Conservation (phyloP, 2,797 vertebrate species). For the Macropodus opercularis region DNA sequence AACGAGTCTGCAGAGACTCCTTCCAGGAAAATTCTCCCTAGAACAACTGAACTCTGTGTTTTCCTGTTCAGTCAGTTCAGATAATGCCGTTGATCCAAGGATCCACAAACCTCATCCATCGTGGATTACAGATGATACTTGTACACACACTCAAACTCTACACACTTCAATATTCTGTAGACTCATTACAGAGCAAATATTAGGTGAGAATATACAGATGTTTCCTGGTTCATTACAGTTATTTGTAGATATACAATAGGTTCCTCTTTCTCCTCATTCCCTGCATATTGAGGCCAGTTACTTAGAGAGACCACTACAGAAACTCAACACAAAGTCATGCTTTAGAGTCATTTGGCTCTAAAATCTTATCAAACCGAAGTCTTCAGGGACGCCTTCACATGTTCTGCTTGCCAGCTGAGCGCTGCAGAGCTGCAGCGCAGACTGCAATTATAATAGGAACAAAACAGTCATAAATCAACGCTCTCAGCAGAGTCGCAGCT, state of each 20-base stretch:
- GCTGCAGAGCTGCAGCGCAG: slow-evolving; percentile 28
- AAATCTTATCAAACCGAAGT: slow-evolving; percentile 40
- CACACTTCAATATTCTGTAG: background rate
- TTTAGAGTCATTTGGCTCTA: slow-evolving; percentile 28
- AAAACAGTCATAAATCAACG: slow-evolving; percentile 75
- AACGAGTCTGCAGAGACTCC: slow-evolving; percentile 34
- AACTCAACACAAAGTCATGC: slow-evolving; percentile 26
- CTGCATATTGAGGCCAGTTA: background rate
- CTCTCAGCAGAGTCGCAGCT: slow-evolving; percentile 54
- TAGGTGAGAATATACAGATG: no score
- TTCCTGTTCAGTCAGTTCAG: slow-evolving; percentile 1
- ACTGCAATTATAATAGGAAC: slow-evolving; percentile 50
- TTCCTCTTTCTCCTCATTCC: background rate
- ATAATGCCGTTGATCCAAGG: background rate
- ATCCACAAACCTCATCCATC: background rate
- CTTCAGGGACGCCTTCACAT: slow-evolving; percentile 35
- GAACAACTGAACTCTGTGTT: background rate
- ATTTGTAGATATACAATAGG: background rate
- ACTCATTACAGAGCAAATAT: no score
- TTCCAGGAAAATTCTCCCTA: slow-evolving; percentile 3
- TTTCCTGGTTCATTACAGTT: slow-evolving; percentile 12
- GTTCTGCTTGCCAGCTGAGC: slow-evolving; percentile 22
- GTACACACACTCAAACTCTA: background rate
- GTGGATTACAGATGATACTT: background rate
- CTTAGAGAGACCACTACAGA: slow-evolving; percentile 24